A percentile compares a stretch with the other conserved stretches of the same genome.
Conservation (phyloP, 1,140 invertebrate species). For the Lepidurus couesii region DNA sequence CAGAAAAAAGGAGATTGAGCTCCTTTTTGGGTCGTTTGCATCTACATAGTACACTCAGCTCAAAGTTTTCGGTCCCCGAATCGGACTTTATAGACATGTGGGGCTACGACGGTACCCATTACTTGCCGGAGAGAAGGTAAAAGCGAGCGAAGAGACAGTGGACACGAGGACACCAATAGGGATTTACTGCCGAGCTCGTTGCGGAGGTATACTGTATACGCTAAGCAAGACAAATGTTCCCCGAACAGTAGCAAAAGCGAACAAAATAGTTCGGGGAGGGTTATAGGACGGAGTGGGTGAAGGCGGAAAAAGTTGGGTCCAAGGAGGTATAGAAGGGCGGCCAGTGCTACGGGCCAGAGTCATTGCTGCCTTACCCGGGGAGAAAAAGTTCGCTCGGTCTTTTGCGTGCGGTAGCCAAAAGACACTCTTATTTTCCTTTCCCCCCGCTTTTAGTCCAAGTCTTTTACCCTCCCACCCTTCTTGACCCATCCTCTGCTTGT, state of each 20-base stretch:
- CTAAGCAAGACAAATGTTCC: constrained; percentile 18
- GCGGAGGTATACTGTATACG: not conserved
- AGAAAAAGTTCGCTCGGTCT: not conserved
- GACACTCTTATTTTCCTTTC: not conserved
- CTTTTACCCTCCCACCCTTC: not conserved
- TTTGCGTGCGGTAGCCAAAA: not conserved
- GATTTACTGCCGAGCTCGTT: constrained; percentile 21
- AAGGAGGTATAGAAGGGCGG: not conserved
- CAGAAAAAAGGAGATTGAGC: too few relatives aligned
- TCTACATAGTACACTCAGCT: not conserved
- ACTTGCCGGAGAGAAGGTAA: constrained; percentile 11
- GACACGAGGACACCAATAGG: constrained; percentile 20
- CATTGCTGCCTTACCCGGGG: not conserved
- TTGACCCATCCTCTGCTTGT: not conserved
- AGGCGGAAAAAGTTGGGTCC: not conserved
- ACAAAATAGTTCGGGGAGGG: not conserved
- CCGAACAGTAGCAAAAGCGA: constrained; percentile 13
- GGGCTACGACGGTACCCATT: not conserved
- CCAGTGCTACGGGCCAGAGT: not conserved
- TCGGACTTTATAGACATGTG: not conserved
- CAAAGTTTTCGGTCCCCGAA: constrained; percentile 1
- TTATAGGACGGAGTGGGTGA: not conserved
- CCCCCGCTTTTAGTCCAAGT: not conserved
- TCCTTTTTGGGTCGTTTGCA: not conserved
- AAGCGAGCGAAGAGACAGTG: constrained; percentile 8